Evolutionary conservation across 2,888 invertebrate genomes (phyloP).

Genomic region (Mechanitis messenoides): DNA sequence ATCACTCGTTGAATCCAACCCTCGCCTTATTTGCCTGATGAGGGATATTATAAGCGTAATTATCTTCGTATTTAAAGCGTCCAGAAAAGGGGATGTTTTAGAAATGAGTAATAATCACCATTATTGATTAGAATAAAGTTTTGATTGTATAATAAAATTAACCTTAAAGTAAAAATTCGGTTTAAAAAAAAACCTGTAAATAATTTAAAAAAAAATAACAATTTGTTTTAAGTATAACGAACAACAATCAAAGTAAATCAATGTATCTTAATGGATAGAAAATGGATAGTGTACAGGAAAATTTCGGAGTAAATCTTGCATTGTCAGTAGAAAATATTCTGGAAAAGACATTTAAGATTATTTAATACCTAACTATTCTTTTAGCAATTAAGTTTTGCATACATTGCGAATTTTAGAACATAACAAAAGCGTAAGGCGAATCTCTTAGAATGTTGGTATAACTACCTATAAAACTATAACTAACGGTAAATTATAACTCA

Average conservation of each 20-base stretch:
- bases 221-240: neutral
- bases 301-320: conserved; percentile 64
- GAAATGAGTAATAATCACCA: neutral
- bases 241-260: conserved; percentile 42
- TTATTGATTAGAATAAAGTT: neutral
- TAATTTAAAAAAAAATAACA: neutral
- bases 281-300: conserved; percentile 63
- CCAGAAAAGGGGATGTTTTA: conserved; percentile 7
- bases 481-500: too few species aligned
- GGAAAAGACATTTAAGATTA: conserved; percentile 25
- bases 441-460: too few species aligned
- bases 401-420: too few species aligned
- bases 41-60: conserved; percentile 28
- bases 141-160: too few species aligned
- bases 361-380: too few species aligned
- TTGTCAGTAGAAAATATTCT: conserved; percentile 45
- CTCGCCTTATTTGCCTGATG: conserved; percentile 29
- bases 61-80: conserved; percentile 16
- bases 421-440: too few species aligned
- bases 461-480: too few species aligned
- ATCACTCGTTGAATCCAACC: conserved; percentile 34
- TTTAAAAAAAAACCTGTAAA: too few species aligned
- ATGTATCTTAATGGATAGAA: conserved; percentile 68
- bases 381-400: too few species aligned
- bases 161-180: too few species aligned